Percentiles rank a stretch among this genome's conserved stretches.
Evolutionary conservation across 2,888 invertebrate species (phyloP).

Genomic region (Perithous albicinctus): DNA sequence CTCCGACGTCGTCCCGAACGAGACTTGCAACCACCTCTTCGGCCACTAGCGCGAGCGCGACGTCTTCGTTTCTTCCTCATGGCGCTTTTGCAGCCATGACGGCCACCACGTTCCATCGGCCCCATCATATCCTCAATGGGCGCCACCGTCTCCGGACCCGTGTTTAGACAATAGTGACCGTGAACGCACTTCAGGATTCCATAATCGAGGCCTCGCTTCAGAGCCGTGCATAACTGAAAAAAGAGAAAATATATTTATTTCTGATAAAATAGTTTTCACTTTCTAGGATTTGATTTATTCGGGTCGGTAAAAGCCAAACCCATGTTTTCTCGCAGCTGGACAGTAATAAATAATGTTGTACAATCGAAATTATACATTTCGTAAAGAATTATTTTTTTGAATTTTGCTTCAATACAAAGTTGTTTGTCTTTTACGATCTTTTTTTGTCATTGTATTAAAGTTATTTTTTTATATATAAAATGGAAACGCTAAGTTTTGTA

Average conservation of each 20-base stretch:
- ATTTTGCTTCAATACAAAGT: too few species aligned
- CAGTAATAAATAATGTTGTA: too few species aligned
- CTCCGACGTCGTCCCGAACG: constrained; percentile 49
- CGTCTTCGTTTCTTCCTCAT: constrained; percentile 36
- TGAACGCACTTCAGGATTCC: constrained; percentile 77
- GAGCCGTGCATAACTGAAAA: constrained; percentile 73
- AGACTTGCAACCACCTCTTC: constrained; percentile 29
- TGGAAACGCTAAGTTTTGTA: too few species aligned
- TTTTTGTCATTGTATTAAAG: too few species aligned
- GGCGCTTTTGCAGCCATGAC: constrained; percentile 53
- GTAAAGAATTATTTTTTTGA: too few species aligned
- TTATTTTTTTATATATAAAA: too few species aligned
- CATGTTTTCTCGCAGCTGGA: too few species aligned
- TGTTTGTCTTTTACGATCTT: too few species aligned
- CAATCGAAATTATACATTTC: too few species aligned
- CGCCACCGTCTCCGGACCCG: constrained; percentile 62
- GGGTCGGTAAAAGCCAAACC: too few species aligned
- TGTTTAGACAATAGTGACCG: constrained; percentile 78
- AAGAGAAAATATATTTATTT: neutral
- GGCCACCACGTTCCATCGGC: constrained; percentile 64
- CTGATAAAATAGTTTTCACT: neutral
- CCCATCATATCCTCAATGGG: constrained; percentile 63
- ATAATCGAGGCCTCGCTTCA: constrained; percentile 80
- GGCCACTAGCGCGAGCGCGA: constrained; percentile 44
- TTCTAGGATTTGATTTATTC: constrained; percentile 18